Evolutionary conservation across 2,113 vertebrate genomes (phyloP), one percentile per base, ranked within the genome.

Genomic region (Lucifuga dentata): DNA sequence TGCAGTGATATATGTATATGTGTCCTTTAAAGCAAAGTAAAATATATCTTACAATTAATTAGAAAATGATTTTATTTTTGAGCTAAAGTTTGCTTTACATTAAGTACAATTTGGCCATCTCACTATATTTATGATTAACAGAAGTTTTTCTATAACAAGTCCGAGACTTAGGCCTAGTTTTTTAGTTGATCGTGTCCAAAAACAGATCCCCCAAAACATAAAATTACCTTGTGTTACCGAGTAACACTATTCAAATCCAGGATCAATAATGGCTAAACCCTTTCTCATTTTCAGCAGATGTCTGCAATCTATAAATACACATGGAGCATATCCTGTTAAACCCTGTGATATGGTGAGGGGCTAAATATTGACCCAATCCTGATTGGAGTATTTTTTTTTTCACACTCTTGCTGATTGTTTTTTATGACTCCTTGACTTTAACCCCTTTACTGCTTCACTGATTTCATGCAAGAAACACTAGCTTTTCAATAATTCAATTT

Each of bases 401-500:
- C 85, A 76, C 65, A 67, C 73, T 73, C 71, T 91, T 88, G 79
- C 82, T 89, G 86, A 89, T 91, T 88, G 81, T 90, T 90, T n/a
- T 93, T 92, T 92, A 87, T 68, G 69, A 84, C 76, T 89, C 76
- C 76, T 64, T 85, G 83, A 85, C 87, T 90, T 88, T 87, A 90
- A 91, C 85, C 90, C 86, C 78, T 91, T 91, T 91, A 76, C 86
- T 87, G 89, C 88, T 90, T 82, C 88, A 73, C 85, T 86, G 90
- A 84, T 74, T 90, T 90, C 83, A 84, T 70, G 68, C 86, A 73
- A 78, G 81, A 90, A 86, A 88, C 85, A 89, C 90, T 91, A 77
- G 82, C 86, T 91, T 92, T 88, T 85, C 89, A 90, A 91, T 92
- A 90, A 92, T 89, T 91, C 86, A 85, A 90, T 90, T 91, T 92